phyloP scores from a whole-genome alignment of 2,888 invertebrate genomes.

The Caenorhabditis plicata region DNA sequence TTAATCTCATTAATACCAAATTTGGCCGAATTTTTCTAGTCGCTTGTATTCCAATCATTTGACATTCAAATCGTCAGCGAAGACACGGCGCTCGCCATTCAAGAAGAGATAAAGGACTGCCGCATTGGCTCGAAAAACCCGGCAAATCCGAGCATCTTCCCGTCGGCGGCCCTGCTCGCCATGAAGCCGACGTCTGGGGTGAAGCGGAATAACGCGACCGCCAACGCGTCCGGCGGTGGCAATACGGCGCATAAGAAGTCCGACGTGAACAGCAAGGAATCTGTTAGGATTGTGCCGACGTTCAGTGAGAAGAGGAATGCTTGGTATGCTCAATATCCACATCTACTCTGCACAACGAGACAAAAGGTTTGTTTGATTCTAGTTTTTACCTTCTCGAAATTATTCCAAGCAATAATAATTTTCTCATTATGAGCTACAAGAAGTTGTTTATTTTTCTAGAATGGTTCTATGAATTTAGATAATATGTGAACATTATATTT shows the following conservation, averaged over 20 bases:
- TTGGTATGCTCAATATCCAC: constrained; percentile 63
- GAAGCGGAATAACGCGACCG: constrained; percentile 56
- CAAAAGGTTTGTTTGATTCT: constrained; percentile 51
- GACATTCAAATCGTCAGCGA: constrained; percentile 47
- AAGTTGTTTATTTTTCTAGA: too few species aligned
- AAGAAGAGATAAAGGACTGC: constrained; percentile 21
- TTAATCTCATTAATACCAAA: constrained; percentile 2
- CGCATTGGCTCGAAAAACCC: neutral
- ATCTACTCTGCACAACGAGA: constrained; percentile 62
- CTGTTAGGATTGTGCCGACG: constrained; percentile 36
- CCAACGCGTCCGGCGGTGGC: constrained; percentile 37
- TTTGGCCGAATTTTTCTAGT: constrained; percentile 11
- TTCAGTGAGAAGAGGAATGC: constrained; percentile 34
- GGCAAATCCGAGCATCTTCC: constrained; percentile 9
- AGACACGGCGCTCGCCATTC: constrained; percentile 41
- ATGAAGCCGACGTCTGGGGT: constrained; percentile 63
- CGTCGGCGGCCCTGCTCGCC: constrained; percentile 56
- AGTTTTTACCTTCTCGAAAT: too few species aligned
- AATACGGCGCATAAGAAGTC: constrained; percentile 64
- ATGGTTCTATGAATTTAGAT: too few species aligned
- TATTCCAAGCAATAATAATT: too few species aligned
- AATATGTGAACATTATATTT: too few species aligned
- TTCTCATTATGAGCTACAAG: too few species aligned
- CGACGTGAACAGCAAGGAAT: constrained; percentile 60
- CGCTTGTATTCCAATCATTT: constrained; percentile 28